Evolutionary conservation across 2,888 invertebrate species (phyloP).

Genomic region (Leucozona laternaria): DNA sequence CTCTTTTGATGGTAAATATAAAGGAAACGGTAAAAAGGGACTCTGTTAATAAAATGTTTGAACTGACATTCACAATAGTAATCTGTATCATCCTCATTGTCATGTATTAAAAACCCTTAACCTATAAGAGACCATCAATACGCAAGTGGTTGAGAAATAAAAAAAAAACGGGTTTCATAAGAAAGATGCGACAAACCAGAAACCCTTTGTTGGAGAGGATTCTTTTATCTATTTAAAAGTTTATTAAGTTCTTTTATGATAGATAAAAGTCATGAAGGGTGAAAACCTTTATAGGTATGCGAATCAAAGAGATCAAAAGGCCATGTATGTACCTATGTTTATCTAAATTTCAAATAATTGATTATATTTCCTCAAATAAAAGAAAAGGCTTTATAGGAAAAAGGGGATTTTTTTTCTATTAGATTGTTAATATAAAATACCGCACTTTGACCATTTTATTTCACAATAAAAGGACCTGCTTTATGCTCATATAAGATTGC

Average conservation of each 20-base stretch:
- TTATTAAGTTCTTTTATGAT: neutral
- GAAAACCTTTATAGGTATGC: neutral
- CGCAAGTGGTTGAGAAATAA: neutral
- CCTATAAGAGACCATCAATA: neutral
- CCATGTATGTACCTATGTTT: constrained; percentile 1
- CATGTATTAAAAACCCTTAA: neutral
- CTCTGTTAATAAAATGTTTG: neutral
- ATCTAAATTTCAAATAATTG: constrained; percentile 27
- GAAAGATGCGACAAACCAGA: constrained; percentile 27
- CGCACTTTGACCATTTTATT: constrained; percentile 13
- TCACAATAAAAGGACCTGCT: neutral
- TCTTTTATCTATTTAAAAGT: neutral
- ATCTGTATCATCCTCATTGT: neutral
- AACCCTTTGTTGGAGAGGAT: neutral
- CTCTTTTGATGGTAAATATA: too few species aligned
- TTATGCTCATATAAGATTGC: too few species aligned
- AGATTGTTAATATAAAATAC: neutral
- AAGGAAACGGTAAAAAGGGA: neutral
- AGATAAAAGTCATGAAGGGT: constrained; percentile 21
- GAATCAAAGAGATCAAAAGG: constrained; percentile 3
- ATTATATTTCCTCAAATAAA: constrained; percentile 3
- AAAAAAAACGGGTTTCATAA: neutral
- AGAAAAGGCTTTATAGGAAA: neutral
- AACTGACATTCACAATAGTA: neutral
- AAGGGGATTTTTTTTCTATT: neutral